Conservation (phyloP, 1,140 invertebrate genomes). For the Drosophila arawakana region DNA sequence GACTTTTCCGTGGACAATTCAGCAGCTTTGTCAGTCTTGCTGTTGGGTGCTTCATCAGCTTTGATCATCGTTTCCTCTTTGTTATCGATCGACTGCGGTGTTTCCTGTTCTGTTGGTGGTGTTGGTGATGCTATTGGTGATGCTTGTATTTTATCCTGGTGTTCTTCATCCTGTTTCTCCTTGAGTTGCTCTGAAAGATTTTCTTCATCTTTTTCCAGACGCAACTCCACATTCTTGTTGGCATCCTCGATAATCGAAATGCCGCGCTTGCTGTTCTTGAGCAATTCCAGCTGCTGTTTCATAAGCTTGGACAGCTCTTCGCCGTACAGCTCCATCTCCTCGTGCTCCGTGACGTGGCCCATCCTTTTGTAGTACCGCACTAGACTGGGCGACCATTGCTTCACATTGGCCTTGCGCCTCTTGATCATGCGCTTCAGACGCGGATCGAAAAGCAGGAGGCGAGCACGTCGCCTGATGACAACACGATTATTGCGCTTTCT, state of each 20-base stretch:
- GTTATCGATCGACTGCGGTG: background rate
- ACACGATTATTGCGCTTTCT: slow-evolving; percentile 47
- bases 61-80: background rate
- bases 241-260: slow-evolving; percentile 66
- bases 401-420: slow-evolving; percentile 58
- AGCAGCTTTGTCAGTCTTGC: background rate
- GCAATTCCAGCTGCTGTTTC: slow-evolving; percentile 76
- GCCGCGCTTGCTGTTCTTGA: slow-evolving; percentile 63
- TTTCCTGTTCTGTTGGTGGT: no score
- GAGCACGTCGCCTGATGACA: slow-evolving; percentile 44
- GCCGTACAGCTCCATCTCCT: slow-evolving; percentile 67
- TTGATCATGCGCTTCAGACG: slow-evolving; percentile 66
- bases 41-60: background rate
- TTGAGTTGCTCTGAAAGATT: background rate
- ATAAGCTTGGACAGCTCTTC: slow-evolving; percentile 75
- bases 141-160: background rate
- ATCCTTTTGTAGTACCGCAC: slow-evolving; percentile 54
- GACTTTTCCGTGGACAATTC: slow-evolving; percentile 50
- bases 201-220: background rate
- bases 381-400: slow-evolving; percentile 63
- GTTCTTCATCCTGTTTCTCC: background rate
- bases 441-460: slow-evolving; percentile 70
- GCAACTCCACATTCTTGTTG: slow-evolving; percentile 42
- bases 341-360: slow-evolving; percentile 58
- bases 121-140: background rate